Base-by-base conservation (phyloP, 2,797 vertebrate genomes). In the Acestrorhynchus altus region DNA sequence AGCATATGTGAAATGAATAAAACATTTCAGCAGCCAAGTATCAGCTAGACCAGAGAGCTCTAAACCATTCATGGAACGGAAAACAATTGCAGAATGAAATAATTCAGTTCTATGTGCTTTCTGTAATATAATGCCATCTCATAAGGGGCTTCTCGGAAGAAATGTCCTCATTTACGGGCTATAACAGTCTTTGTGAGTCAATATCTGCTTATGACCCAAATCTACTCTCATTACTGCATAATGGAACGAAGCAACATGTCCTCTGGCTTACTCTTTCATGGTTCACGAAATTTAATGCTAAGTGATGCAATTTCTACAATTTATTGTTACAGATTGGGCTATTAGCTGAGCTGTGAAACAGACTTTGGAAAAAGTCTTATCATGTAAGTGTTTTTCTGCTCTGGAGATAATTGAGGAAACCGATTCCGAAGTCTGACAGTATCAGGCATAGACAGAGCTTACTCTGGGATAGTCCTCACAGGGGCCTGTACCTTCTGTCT, bases 201-300 rank as follows among this genome's bases (percentile, higher is more conserved):
- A 51, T 81, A 70, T 42, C 71, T 76, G 15, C 51, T 71, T 44
- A 52, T 76, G 79, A 78, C 72, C 68, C 44, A 52, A 78, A 83
- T 81, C 49, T 78, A 65, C 68, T 59, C 40, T 68, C 69, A 61
- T 26, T 46, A 49, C 56, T 78, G 15, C 57, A 68, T 72, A 66
- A 59, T 35, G 47, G 59, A 76, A 76, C 59, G n/a, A 76, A 67
- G 56, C 51, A 67, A 59, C 56, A 18, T 66, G 52, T 68, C 52
- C 42, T n/a, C 40, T 57, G 64, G 52, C 35, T 75, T 28, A 28
- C 22, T 67, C 22, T 57, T 66, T 76, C 15, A 47, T 35, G 11
- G 63, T 18, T 76, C 20, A 59, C 51, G 65, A 46, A 76, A 59
- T 46, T 9, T 46, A 75, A 67, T 44, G 22, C 26, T 22, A 67